These are phyloP conservation scores for Trilocha varians DNA, from an alignment of 2,888 invertebrate species.

Conservation along the genomic window DNA sequence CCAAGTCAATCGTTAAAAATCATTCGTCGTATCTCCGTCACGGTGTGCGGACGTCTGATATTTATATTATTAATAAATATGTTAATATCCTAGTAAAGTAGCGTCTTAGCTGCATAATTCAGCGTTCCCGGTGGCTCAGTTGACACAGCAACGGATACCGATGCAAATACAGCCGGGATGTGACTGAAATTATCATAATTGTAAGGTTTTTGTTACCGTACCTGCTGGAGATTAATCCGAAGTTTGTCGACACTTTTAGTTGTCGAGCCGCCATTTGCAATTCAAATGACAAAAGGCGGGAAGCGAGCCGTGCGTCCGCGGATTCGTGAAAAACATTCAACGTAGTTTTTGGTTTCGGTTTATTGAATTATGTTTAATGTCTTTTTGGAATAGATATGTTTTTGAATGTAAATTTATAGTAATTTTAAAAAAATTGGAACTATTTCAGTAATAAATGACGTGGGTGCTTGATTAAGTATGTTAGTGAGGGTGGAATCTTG, in stretches of 20 bases:
- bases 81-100: conserved; percentile 68
- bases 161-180: conserved; percentile 71
- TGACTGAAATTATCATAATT: conserved; percentile 70
- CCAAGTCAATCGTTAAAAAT: conserved; percentile 1
- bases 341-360: background rate
- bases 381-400: no score
- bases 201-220: conserved; percentile 71
- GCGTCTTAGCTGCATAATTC: conserved; percentile 64
- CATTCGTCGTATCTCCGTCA: conserved; percentile 35
- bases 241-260: conserved; percentile 73
- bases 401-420: no score
- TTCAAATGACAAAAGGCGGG: conserved; percentile 69
- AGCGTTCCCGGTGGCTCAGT: conserved; percentile 60
- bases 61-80: conserved; percentile 74
- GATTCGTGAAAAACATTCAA: background rate
- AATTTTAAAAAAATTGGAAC: no score
- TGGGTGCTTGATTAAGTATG: no score
- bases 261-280: conserved; percentile 66
- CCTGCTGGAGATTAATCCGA: conserved; percentile 69
- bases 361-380: background rate
- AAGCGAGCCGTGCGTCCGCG: conserved; percentile 25
- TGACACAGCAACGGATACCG: conserved; percentile 70
- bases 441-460: no score
- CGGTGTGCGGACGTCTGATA: conserved; percentile 52
- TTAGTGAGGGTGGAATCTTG: no score